These are phyloP conservation scores for Corythaixoides concolor DNA, from an alignment of 2,113 vertebrate species.

Conservation along the genomic window DNA sequence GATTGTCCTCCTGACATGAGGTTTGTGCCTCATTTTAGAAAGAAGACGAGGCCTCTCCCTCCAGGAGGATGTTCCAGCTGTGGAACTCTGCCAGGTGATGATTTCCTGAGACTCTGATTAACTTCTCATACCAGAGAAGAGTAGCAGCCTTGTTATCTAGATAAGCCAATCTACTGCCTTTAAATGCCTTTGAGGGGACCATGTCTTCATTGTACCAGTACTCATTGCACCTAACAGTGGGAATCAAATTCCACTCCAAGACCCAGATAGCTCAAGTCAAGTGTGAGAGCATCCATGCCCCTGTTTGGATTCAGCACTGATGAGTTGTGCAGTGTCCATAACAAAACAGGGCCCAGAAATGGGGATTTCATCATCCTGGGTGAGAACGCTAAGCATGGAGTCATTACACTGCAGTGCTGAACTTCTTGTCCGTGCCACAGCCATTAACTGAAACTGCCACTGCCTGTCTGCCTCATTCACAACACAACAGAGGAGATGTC, in stretches of 20 bases:
- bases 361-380: background rate
- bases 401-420: background rate
- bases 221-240: background rate
- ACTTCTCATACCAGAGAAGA: background rate
- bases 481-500: background rate
- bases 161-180: background rate
- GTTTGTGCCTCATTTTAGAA: background rate
- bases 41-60: background rate
- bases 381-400: fast-evolving
- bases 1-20: background rate
- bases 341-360: background rate
- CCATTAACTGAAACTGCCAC: background rate
- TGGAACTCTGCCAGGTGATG: background rate
- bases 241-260: background rate
- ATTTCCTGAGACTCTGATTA: background rate
- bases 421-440: background rate
- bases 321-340: background rate
- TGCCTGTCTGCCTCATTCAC: background rate
- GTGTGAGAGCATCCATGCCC: background rate
- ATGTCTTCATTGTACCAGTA: background rate
- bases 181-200: background rate
- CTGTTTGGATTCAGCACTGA: background rate
- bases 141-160: background rate
- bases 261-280: background rate
- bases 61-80: background rate